Percentiles rank a stretch among this genome's conserved stretches.
Conservation (phyloP, 2,113 vertebrate genomes). For the Leucosticte australis region DNA sequence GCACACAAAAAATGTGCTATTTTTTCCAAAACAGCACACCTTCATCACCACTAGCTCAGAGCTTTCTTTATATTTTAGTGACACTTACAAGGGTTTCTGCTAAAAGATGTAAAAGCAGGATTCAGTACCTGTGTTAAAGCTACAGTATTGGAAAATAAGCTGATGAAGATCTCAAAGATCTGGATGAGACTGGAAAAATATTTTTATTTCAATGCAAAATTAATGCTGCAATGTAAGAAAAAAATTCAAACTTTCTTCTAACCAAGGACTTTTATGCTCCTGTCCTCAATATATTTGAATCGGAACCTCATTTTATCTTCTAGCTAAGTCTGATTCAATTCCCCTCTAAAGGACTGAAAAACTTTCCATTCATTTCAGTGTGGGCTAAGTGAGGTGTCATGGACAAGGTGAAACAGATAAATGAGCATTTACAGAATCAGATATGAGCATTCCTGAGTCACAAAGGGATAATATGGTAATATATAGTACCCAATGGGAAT, state of each 20-base stretch:
- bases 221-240: background rate
- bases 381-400: background rate
- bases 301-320: background rate
- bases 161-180: background rate
- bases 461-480: background rate
- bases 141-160: background rate
- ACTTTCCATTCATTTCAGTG: background rate
- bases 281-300: background rate
- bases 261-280: background rate
- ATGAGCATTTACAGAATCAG: background rate
- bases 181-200: background rate
- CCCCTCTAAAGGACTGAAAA: background rate
- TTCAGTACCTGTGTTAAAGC: background rate
- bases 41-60: background rate
- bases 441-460: background rate
- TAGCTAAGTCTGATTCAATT: background rate
- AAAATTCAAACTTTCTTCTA: background rate
- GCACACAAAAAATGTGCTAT: background rate
- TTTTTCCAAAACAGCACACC: background rate
- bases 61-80: background rate
- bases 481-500: background rate
- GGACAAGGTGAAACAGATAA: background rate
- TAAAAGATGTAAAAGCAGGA: background rate
- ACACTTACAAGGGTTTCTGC: background rate
- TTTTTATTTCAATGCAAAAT: background rate